Base-by-base conservation (phyloP, 92 coral and sea anemone genomes). In the Metridium senile region DNA sequence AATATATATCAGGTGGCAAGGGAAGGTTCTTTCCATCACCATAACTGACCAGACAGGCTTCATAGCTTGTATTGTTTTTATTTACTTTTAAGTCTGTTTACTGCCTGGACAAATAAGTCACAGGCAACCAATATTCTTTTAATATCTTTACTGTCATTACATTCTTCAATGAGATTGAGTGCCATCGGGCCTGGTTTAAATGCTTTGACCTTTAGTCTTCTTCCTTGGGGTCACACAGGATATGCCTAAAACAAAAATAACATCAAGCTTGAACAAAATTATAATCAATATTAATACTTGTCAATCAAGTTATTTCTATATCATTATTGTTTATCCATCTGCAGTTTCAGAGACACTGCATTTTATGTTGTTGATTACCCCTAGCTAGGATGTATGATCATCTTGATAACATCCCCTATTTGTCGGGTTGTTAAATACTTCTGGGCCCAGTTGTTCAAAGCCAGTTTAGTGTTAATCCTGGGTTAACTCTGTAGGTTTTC, bases 151-250 rank as follows among this genome's bases (percentile, higher is more conserved):
- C 49, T 4, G 13, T 39, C 49, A 39, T 39, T 39, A n/a, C n/a
- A 39, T 39, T 39, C 49, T 39, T 39, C 49, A 39, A 39, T 39
- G 49, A 13, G 49, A 39, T 39, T 39, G 49, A 39, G 13, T 39
- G n/a, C 49, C 13, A 39, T 39, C 49, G 49, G 49, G 49, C 13
- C 49, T 39, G 59, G 20, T 54, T 66, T 33, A 22, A 2, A 16
- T 27, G 46, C 47, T 13, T 35, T 16, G 25, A 39, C 30, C 52
- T 45, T 71, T 66, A 86, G 75, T 89, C 97, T 3, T 91, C 97
- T 58, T 88, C 89, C 43, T 85, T 85, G 67, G 89, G 90, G 58
- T 91, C 93, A 57, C 79, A 84, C 72, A 91, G 74, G 32, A 89
- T 86, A 72, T 85, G 89, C 97, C 97, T 91, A 39, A 47, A 75